Conservation (phyloP, 2,797 vertebrate genomes). For the Philypnodon macrostomus region DNA sequence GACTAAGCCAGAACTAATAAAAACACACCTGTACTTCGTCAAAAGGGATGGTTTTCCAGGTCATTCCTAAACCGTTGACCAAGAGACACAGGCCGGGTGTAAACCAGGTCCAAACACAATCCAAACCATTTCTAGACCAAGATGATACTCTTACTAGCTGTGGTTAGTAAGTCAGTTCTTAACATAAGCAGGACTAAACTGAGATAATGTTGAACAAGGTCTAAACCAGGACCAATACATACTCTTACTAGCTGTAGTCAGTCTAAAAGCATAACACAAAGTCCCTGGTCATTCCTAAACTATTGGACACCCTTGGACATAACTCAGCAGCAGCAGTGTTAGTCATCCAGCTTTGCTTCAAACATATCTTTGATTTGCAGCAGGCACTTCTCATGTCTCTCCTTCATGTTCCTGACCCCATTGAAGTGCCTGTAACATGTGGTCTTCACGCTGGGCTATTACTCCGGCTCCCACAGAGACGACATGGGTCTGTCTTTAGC, state of each 20-base stretch:
- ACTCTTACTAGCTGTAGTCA: neutral
- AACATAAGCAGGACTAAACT: no score
- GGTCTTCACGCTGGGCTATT: constrained; percentile 62
- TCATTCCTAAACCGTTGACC: no score
- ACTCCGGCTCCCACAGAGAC: constrained; percentile 54
- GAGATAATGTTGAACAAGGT: no score
- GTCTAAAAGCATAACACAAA: constrained; percentile 20
- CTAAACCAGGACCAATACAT: no score
- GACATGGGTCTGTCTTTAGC: constrained; percentile 25
- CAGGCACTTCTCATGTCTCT: constrained; percentile 36
- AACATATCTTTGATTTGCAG: constrained; percentile 48
- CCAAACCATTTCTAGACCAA: no score
- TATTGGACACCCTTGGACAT: constrained; percentile 19
- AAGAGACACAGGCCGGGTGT: no score
- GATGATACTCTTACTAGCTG: no score
- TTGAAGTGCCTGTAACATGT: constrained; percentile 55
- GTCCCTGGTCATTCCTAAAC: constrained; percentile 17
- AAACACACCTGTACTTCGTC: no score
- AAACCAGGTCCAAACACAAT: no score
- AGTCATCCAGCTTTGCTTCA: constrained; percentile 39
- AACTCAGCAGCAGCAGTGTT: constrained; percentile 9
- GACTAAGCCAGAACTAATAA: no score
- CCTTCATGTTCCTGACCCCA: constrained; percentile 45
- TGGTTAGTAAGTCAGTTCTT: no score
- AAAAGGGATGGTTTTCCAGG: no score